Evolutionary conservation across 2,113 vertebrate species (phyloP), one percentile per base, ranked within the genome.

Genomic region (Mastomys natalensis): DNA sequence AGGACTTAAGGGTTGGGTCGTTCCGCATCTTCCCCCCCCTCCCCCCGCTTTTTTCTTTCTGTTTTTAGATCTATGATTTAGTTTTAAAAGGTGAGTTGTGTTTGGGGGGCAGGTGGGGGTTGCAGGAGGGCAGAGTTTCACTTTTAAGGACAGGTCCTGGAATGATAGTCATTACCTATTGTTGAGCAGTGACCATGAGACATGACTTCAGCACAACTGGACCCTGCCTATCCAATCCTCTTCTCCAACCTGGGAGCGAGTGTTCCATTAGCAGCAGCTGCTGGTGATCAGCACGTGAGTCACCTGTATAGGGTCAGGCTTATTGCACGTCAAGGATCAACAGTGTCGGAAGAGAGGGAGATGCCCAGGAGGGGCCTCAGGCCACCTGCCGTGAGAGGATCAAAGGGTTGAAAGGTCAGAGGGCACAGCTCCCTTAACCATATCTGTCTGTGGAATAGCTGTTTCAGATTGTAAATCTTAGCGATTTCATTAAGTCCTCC

Each of bases 391-490:
- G 98, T 22, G 98, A 94, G 89, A 94, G 90, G 98, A 98, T 99
- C 99, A 99, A 99, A 99, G 98, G 97, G 96, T 96, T 90, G 97
- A 62, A 95, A 97, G 99, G 99, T 98, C 98, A 98, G 97, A 98
- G 99, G 98, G 95, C 98, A 85, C 97, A 96, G 98, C 98, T 98
- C 96, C 96, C 98, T 96, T 97, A 97, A 98, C 98, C 98, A 96
- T 98, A 97, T 98, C 98, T 98, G 98, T 98, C 98, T 99, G 99
- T 90, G 98, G 98, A 99, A 98, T 99, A 98, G 98, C 98, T 97
- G 95, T 98, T 99, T 98, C 99, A 99, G 99, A 98, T 99, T 98
- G 99, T 99, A 99, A 99, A 99, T 99, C 99, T 99, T 95, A 91
- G 96, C 97, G 55, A 98, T 99, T 99, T 99, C 98, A 99, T 99